Evolutionary conservation across 2,888 invertebrate genomes (phyloP).

Genomic region (Tenthredo notha): DNA sequence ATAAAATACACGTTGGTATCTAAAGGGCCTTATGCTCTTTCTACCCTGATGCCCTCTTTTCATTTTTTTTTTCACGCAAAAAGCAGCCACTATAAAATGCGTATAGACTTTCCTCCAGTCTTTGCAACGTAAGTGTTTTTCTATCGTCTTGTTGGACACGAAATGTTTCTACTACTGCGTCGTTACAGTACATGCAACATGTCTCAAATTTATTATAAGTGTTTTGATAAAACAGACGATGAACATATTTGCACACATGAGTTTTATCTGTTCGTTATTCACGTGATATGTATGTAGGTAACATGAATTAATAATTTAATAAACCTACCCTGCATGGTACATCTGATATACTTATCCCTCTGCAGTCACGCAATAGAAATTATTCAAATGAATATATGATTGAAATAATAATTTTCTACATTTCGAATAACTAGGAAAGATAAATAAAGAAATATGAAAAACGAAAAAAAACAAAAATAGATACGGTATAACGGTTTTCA

Average conservation of each 20-base stretch:
- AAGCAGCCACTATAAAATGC: not conserved
- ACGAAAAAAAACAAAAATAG: no score
- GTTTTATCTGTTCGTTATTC: not conserved
- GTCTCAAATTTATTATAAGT: not conserved
- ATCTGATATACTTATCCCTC: not conserved
- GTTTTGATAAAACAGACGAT: not conserved
- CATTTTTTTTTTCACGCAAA: not conserved
- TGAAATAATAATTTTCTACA: not conserved
- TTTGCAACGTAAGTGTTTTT: not conserved
- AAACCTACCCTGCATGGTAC: not conserved
- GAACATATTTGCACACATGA: not conserved
- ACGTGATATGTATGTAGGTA: not conserved
- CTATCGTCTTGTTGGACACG: not conserved
- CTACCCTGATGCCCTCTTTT: not conserved
- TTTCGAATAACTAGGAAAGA: not conserved
- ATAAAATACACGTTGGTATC: not conserved
- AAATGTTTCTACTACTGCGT: constrained; percentile 14
- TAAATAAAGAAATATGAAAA: not conserved
- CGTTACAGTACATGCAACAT: not conserved
- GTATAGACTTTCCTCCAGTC: not conserved
- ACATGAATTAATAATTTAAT: not conserved
- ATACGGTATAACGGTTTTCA: not conserved
- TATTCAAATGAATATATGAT: not conserved
- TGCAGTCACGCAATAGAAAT: not conserved
- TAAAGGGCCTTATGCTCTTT: not conserved